Evolutionary conservation across 64 coral and sea anemone genomes (phyloP), one percentile per base, ranked within the genome.

Genomic region (Pocillopora verrucosa): DNA sequence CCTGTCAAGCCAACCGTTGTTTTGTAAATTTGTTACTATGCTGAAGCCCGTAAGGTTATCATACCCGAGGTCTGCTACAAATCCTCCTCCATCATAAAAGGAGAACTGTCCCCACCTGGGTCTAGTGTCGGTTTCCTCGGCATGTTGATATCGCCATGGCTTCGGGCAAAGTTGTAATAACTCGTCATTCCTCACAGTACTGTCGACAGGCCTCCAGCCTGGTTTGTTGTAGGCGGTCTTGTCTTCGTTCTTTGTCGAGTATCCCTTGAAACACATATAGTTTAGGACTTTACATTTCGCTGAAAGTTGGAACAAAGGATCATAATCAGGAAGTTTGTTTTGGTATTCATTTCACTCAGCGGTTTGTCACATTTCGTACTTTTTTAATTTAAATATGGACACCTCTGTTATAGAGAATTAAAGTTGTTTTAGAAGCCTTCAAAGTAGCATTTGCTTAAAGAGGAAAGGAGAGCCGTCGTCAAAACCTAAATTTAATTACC

Each of bases 91-190:
- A 72, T 68, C 58, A 25, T 90, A 90, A 1, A 73, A 11, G 9
- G 26, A 24, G 36, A 45, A 16, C 36, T 82, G 69, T 26, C 88
- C 88, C 88, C 88, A 90, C 19, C 67, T 69, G 7, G 65, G 22
- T 20, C 74, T 35, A 0, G 67, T 80, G 37, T 90, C 56, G 12
- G 78, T 72, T 22, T 61, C 25, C 0, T 1, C 77, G 3, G 77
- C 78, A 17, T 77, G 81, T 3, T 60, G 34, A 59, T 90, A 90
- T 15, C 88, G 77, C 88, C 88, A 90, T n/a, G 78, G 88, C 60
- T 51, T 30, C 60, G 78, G 88, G 34, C 88, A 90, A 34, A 81
- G 77, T 6, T 60, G 56, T 0, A 82, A 16, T 5, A 90, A 20
- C 34, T 74, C 51, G 5, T 60, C 59, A 11, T 82, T 73, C 73